A percentile compares a stretch with the other conserved stretches of the same genome.
These are phyloP conservation scores for Amblyraja radiata DNA, from an alignment of 2,797 vertebrate species.

Conservation along the genomic window DNA sequence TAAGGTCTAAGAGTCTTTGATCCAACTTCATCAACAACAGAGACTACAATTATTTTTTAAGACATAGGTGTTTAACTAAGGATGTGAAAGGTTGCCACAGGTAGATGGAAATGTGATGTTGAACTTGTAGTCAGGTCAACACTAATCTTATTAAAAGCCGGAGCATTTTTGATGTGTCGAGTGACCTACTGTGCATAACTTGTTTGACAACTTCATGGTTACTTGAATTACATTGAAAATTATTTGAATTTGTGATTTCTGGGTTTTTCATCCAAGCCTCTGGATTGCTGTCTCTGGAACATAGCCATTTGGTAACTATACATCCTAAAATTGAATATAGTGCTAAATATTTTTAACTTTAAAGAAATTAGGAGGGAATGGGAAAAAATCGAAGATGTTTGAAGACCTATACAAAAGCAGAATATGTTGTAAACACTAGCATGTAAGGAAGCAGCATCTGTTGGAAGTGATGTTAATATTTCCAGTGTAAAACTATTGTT, in stretches of 20 bases:
- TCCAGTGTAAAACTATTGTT: background rate
- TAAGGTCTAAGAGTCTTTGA: too few species aligned
- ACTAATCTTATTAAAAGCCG: too few species aligned
- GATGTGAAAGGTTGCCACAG: too few species aligned
- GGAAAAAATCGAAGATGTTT: background rate
- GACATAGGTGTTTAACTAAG: too few species aligned
- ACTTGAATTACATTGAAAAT: background rate
- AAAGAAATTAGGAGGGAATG: too few species aligned
- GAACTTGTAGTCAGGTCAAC: too few species aligned
- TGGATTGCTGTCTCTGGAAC: background rate
- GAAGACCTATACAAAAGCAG: background rate
- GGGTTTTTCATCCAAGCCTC: background rate
- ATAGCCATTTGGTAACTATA: background rate
- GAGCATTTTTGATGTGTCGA: too few species aligned
- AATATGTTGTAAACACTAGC: background rate
- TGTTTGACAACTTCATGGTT: background rate
- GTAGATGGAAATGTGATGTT: too few species aligned
- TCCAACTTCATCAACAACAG: too few species aligned
- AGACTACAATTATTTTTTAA: too few species aligned
- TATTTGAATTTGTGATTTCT: background rate
- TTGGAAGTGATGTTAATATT: background rate
- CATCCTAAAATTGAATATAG: background rate
- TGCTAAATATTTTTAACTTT: background rate
- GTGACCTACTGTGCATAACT: too few species aligned
- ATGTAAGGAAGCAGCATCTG: background rate